Conservation (phyloP, 2,797 vertebrate genomes). For the Gallinago stenura region DNA sequence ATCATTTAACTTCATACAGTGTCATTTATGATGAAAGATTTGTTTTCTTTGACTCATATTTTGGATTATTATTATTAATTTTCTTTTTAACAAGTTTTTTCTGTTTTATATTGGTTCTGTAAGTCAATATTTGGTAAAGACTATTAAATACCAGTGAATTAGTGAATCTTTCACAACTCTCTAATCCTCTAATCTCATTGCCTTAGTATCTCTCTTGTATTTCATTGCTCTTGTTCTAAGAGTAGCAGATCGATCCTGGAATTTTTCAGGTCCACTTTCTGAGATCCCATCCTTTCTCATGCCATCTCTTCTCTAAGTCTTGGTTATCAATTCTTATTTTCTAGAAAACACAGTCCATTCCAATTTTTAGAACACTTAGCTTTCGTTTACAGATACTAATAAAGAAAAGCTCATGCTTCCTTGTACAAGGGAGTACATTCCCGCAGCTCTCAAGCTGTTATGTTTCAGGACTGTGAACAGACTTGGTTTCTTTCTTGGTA, state of each 20-base stretch:
- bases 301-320: background rate
- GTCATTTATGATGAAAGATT: slow-evolving; percentile 24
- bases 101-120: background rate
- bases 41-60: slow-evolving; percentile 5
- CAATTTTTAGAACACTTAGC: background rate
- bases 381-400: background rate
- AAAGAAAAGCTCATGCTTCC: background rate
- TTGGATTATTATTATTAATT: background rate
- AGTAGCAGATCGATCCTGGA: background rate
- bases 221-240: background rate
- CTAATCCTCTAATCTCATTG: background rate
- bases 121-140: background rate
- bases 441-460: background rate
- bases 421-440: too few relatives aligned
- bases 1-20: slow-evolving; percentile 55
- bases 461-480: background rate
- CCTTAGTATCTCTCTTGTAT: background rate
- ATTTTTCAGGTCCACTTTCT: background rate
- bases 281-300: background rate
- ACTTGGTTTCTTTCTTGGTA: background rate
- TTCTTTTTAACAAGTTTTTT: background rate
- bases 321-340: background rate
- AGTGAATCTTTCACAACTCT: background rate
- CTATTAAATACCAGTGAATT: background rate
- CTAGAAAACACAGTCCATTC: background rate